Evolutionary conservation across 35 echinoderm and acorn worm genomes (phyloP).

Genomic region (Strongylocentrotus purpuratus): DNA sequence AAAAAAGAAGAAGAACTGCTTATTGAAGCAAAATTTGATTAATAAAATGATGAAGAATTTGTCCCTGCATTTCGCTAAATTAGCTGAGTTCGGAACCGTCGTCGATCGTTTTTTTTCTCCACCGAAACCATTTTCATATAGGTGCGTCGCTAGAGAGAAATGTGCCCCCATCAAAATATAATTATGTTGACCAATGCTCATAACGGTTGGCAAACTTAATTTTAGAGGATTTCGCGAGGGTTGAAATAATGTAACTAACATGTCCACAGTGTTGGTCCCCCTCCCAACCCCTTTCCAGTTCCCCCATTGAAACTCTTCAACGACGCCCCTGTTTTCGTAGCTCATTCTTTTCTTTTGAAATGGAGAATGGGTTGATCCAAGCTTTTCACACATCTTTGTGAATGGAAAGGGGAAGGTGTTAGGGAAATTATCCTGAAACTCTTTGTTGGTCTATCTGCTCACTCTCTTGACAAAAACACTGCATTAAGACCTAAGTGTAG

Average conservation of each 20-base stretch:
- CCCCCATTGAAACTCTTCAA: neutral
- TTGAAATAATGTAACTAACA: neutral
- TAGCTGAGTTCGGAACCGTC: no score
- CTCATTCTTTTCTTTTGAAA: neutral
- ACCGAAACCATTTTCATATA: no score
- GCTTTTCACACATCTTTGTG: constrained; percentile 28
- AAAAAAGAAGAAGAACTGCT: no score
- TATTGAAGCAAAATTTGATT: no score
- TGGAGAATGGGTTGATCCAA: neutral
- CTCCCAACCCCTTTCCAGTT: neutral
- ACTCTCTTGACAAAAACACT: neutral
- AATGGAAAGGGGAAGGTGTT: constrained; percentile 14
- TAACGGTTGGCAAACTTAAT: neutral
- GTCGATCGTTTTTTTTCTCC: no score
- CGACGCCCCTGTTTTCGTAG: neutral
- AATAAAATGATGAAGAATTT: no score
- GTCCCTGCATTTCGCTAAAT: no score
- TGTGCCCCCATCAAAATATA: no score
- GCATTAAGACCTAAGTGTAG: neutral
- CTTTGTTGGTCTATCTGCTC: neutral
- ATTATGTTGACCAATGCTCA: no score
- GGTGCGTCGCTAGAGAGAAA: no score
- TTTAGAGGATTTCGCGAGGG: neutral
- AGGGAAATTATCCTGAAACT: neutral
- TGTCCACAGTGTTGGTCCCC: neutral